Conservation (phyloP, 2,888 invertebrate genomes). For the Gari tellinella region DNA sequence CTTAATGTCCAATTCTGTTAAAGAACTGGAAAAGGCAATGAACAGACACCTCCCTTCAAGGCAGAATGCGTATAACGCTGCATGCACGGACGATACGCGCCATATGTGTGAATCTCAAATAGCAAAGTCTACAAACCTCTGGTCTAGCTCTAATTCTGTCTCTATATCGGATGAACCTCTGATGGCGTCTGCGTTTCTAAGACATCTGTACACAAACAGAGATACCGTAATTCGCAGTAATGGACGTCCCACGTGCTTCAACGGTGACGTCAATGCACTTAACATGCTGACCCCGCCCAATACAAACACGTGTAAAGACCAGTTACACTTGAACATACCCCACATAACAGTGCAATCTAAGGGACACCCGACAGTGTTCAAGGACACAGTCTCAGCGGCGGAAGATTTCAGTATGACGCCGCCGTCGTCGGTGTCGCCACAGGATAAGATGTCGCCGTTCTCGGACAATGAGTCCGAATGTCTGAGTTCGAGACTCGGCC, state of each 20-base stretch:
- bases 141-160: constrained; percentile 90
- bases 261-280: constrained; percentile 84
- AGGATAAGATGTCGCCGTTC: constrained; percentile 88
- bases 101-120: too few species aligned
- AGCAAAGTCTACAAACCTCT: constrained; percentile 89
- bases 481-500: neutral
- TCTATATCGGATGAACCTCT: constrained; percentile 84
- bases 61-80: constrained; percentile 1
- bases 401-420: constrained; percentile 93
- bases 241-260: constrained; percentile 76
- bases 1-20: constrained; percentile 87
- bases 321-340: constrained; percentile 64
- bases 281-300: constrained; percentile 96
- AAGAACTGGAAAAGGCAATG: constrained; percentile 98
- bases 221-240: constrained; percentile 96
- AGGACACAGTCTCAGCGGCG: constrained; percentile 60
- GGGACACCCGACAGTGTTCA: constrained; percentile 29
- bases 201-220: constrained; percentile 96
- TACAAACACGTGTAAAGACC: constrained; percentile 88
- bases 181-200: constrained; percentile 94
- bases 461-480: constrained; percentile 14
- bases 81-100: neutral
- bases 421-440: constrained; percentile 97
- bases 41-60: constrained; percentile 92
- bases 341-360: constrained; percentile 61